Base-by-base conservation (phyloP, 2,113 vertebrate species). In the Abramis brama region DNA sequence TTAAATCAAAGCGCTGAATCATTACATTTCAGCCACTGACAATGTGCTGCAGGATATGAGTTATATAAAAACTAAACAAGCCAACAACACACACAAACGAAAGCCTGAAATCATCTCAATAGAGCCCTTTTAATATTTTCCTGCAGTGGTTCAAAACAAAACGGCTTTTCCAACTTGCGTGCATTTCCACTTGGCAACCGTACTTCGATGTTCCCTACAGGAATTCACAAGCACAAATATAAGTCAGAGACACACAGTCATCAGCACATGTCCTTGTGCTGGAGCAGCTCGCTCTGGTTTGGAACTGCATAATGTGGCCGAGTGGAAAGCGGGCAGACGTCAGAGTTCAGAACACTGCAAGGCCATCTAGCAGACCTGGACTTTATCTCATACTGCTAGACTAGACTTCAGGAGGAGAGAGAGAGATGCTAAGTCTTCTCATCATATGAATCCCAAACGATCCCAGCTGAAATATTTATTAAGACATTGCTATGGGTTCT, bases 401-500 rank as follows among this genome's bases (percentile, higher is more conserved):
- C 85, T 94, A 89, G 92, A 93, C 93, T 95, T 95, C 92, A 70
- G 88, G 73, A 76, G 21, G 19, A 71, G 21, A 71, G 85, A 62
- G 91, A 92, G 90, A 92, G 85, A 91, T 91, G 90, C 89, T 25
- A 27, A 74, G 71, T 47, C 71, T 13, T 71, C 90, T 94, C 91
- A 94, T 92, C 93, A 94, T 84, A 91, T 86, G 84, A 88, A 90
- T 91, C 85, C 85, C 75, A 27, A 93, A 94, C 85, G 89, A 93
- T 91, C 93, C 86, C 90, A 87, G 87, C 88, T 93, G 92, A 94
- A 95, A 94, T 94, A 94, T 95, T 95, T 95, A 94, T 94, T 94
- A 94, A 93, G 87, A 93, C 93, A 94, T 94, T 93, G 95, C 92
- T 94, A 94, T 92, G 88, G 89, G 82, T 88, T 88, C 80, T 81